Evolutionary conservation across 2,113 vertebrate genomes (phyloP).

Genomic region (Fukomys damarensis): DNA sequence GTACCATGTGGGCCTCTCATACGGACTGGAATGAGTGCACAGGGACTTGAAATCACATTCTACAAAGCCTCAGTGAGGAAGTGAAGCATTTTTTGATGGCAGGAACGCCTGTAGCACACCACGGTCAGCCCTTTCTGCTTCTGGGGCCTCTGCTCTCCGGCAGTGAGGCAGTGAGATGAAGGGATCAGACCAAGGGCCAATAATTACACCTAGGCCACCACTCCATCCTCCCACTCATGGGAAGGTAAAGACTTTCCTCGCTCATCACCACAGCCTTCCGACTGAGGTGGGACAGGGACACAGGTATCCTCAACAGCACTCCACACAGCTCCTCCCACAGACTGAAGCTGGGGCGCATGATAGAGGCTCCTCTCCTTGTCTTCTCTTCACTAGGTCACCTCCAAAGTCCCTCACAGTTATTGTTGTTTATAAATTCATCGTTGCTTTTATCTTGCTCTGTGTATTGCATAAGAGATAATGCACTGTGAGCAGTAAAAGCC

Average conservation of each 20-base stretch:
- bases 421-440: conserved; percentile 28
- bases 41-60: not conserved
- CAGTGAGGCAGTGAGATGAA: not conserved
- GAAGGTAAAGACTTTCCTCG: not conserved
- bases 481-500: not conserved
- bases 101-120: not conserved
- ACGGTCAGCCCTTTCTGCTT: not conserved
- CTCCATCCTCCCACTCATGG: not conserved
- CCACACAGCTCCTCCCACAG: not conserved
- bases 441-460: not conserved
- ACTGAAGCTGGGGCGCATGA: not conserved
- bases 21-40: not conserved
- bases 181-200: not conserved
- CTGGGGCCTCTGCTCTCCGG: not conserved
- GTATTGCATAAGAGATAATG: not conserved
- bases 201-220: not conserved
- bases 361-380: not conserved
- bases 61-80: not conserved
- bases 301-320: not conserved
- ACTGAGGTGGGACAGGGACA: not conserved
- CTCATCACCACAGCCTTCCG: not conserved
- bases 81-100: not conserved
- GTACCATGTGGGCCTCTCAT: rapidly evolving
- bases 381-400: not conserved
- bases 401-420: not conserved